These are phyloP conservation scores for Ispidina picta DNA, from an alignment of 2,797 vertebrate species.

Conservation along the genomic window DNA sequence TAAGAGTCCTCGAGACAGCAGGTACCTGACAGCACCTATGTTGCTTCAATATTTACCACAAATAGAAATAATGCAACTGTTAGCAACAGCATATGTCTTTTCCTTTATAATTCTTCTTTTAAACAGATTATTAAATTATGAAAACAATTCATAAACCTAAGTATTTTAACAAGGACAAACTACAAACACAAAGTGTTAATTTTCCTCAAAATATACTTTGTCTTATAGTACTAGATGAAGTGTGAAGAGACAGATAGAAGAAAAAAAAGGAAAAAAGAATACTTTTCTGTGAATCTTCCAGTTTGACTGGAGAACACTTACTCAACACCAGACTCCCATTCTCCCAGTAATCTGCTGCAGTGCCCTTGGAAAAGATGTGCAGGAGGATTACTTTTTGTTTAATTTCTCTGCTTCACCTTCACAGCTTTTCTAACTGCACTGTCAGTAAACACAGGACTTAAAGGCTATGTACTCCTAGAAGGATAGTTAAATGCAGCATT, in stretches of 20 bases:
- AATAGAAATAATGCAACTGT: not conserved
- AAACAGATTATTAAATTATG: not conserved
- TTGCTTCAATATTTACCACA: not conserved
- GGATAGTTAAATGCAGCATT: not conserved
- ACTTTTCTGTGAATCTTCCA: not conserved
- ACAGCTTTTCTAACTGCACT: slow-evolving; percentile 19
- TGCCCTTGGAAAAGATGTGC: not conserved
- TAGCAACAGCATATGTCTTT: not conserved
- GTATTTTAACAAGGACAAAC: not conserved
- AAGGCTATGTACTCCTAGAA: not conserved
- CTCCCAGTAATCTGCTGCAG: not conserved
- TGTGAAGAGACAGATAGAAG: not conserved
- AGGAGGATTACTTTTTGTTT: slow-evolving; percentile 49
- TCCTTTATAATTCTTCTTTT: not conserved
- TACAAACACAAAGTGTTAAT: not conserved
- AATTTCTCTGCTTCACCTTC: slow-evolving; percentile 35
- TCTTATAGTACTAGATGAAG: not conserved
- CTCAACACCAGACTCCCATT: not conserved
- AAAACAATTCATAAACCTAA: not conserved
- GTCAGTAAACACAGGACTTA: slow-evolving; percentile 23
- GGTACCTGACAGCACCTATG: not conserved
- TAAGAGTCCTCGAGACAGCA: not conserved
- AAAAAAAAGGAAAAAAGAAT: fast-evolving
- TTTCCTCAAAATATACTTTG: not conserved
- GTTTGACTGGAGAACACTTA: not conserved